phyloP scores from a whole-genome alignment of 2,888 invertebrate species.

The Pollenia amentaria region DNA sequence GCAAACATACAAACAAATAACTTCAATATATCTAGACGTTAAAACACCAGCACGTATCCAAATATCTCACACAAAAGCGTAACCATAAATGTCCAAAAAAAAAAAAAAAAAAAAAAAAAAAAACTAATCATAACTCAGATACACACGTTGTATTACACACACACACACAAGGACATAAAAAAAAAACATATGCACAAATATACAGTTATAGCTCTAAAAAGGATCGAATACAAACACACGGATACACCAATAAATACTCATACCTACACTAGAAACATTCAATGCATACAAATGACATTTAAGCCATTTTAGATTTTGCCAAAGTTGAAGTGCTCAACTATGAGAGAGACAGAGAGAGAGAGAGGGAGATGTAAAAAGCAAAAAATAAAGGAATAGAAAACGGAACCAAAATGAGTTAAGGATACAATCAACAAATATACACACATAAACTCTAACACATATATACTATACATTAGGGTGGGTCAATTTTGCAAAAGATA shows the following conservation, averaged over 20 bases:
- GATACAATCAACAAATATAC: conserved; percentile 71
- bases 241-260: conserved; percentile 34
- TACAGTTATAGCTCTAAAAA: not conserved
- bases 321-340: conserved; percentile 69
- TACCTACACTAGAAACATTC: conserved; percentile 78
- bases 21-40: conserved; percentile 7
- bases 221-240: conserved; percentile 17
- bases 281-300: conserved; percentile 83
- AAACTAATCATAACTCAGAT: conserved; percentile 43
- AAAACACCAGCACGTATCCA: conserved; percentile 42
- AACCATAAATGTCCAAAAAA: conserved; percentile 42
- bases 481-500: no score
- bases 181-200: conserved; percentile 7
- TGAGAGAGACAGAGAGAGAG: not conserved
- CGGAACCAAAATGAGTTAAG: conserved; percentile 64
- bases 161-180: conserved; percentile 10
- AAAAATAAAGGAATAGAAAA: conserved; percentile 50
- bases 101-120: conserved; percentile 3
- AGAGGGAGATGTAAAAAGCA: not conserved
- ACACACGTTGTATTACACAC: conserved; percentile 37
- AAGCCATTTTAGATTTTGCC: conserved; percentile 79
- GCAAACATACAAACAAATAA: conserved; percentile 17
- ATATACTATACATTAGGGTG: no score
- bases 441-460: conserved; percentile 43
- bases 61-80: conserved; percentile 54